A percentile compares a stretch with the other conserved stretches of the same genome.
phyloP scores from a whole-genome alignment of 2,888 invertebrate genomes.

The Thecocarcelia acutangulata region DNA sequence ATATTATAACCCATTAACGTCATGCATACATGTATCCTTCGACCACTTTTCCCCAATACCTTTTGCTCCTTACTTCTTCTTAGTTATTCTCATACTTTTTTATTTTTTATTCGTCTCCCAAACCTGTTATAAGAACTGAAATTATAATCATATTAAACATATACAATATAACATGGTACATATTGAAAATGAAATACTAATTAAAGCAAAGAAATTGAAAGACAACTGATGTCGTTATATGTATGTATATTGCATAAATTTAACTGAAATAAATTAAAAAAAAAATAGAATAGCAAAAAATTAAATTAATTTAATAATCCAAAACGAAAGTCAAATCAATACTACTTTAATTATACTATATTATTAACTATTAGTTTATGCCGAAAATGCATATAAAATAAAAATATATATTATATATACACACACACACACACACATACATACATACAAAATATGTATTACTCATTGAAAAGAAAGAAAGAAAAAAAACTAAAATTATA shows the following conservation, averaged over 20 bases:
- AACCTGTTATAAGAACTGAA: slow-evolving; percentile 62
- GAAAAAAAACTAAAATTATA: slow-evolving; percentile 32
- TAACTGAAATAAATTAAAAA: slow-evolving; percentile 40
- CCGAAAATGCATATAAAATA: slow-evolving; percentile 69
- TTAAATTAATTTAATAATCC: slow-evolving; percentile 55
- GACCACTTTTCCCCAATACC: not conserved
- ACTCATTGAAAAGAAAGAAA: slow-evolving; percentile 50
- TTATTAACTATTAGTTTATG: slow-evolving; percentile 63
- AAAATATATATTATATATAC: slow-evolving; percentile 43
- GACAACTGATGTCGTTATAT: slow-evolving; percentile 50
- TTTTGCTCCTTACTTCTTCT: no score
- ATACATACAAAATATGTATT: slow-evolving; percentile 64
- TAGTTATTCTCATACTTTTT: slow-evolving; percentile 18
- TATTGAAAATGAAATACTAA: slow-evolving; percentile 29
- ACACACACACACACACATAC: slow-evolving; percentile 44
- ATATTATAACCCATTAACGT: slow-evolving; percentile 47
- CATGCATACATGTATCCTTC: not conserved
- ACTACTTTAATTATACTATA: slow-evolving; percentile 64
- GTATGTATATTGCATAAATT: slow-evolving; percentile 55
- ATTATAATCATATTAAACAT: slow-evolving; percentile 44
- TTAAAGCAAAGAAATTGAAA: slow-evolving; percentile 28
- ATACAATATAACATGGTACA: slow-evolving; percentile 43
- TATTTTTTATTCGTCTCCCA: slow-evolving; percentile 23
- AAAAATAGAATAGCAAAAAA: slow-evolving; percentile 40
- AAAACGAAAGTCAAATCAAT: slow-evolving; percentile 64